A percentile compares a stretch with the other conserved stretches of the same genome.
These are phyloP conservation scores for Drosophila lowei DNA, from an alignment of 1,140 invertebrate species.

Conservation along the genomic window DNA sequence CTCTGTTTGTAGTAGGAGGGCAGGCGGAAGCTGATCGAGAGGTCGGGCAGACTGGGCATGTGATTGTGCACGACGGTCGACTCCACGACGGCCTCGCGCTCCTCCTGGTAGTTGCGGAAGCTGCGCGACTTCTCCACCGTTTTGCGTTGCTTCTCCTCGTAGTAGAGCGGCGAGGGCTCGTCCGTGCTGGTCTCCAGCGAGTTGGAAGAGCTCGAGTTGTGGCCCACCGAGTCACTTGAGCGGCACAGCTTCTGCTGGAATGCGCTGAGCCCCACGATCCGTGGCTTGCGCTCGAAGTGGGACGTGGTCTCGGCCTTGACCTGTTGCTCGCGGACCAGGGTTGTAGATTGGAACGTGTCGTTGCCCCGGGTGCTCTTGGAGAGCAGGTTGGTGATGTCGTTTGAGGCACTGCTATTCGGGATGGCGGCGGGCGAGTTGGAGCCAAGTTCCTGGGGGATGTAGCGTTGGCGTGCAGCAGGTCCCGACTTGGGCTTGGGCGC, in stretches of 20 bases:
- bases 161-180: constrained; percentile 58
- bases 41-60: constrained; percentile 81
- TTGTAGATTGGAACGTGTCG: constrained; percentile 77
- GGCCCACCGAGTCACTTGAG: constrained; percentile 77
- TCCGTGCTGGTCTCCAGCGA: constrained; percentile 71
- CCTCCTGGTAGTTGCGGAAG: constrained; percentile 85
- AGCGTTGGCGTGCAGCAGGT: constrained; percentile 84
- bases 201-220: constrained; percentile 72
- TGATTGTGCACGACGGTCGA: constrained; percentile 50
- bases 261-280: constrained; percentile 84
- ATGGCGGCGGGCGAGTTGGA: background rate
- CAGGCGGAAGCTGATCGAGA: constrained; percentile 72
- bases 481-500: constrained; percentile 81
- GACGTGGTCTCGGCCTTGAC: constrained; percentile 48
- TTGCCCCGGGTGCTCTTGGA: constrained; percentile 61
- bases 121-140: constrained; percentile 87
- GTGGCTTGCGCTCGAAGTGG: constrained; percentile 81
- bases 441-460: constrained; percentile 84
- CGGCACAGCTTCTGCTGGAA: constrained; percentile 84
- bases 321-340: constrained; percentile 67
- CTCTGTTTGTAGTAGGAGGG: constrained; percentile 66
- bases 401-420: constrained; percentile 1
- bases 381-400: constrained; percentile 63
- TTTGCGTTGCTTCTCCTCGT: constrained; percentile 83
- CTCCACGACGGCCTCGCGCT: constrained; percentile 27